Percentiles rank a stretch among this genome's conserved stretches.
phyloP scores from a whole-genome alignment of 2,888 invertebrate genomes.

The Orchesella flavescens region DNA sequence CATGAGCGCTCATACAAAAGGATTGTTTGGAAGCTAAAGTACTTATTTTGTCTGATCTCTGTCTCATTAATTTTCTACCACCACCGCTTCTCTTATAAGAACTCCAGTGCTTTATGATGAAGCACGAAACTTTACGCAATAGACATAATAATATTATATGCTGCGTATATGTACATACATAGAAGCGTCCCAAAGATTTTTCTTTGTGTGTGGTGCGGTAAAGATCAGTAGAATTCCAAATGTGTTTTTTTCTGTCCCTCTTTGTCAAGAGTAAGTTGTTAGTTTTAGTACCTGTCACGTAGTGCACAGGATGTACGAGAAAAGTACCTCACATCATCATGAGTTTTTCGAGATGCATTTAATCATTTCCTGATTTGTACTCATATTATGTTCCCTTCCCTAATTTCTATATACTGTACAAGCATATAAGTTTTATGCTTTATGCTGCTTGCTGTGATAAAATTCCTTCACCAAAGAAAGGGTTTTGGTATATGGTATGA shows the following conservation, averaged over 20 bases:
- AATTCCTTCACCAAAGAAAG: neutral
- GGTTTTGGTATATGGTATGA: neutral
- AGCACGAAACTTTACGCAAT: neutral
- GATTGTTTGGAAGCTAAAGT: constrained; percentile 16
- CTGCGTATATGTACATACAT: neutral
- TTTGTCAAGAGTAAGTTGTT: constrained; percentile 49
- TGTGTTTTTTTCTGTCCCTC: constrained; percentile 32
- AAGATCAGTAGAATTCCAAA: constrained; percentile 53
- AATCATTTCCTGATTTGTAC: constrained; percentile 47
- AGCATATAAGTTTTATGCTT: no score
- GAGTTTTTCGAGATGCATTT: constrained; percentile 3
- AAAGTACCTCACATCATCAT: constrained; percentile 7
- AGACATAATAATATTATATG: neutral
- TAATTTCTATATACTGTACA: neutral
- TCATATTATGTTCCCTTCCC: constrained; percentile 17
- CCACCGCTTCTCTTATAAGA: constrained; percentile 21
- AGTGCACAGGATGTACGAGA: neutral
- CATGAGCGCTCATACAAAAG: constrained; percentile 5
- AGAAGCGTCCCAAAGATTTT: neutral
- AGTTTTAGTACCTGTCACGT: constrained; percentile 44
- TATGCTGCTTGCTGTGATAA: no score
- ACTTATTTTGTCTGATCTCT: constrained; percentile 44
- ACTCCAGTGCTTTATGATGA: constrained; percentile 5
- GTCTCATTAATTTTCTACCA: constrained; percentile 59
- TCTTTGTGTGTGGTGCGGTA: constrained; percentile 60